phyloP scores from a whole-genome alignment of 2,888 invertebrate species.

The Leptopilina drosophilae region DNA sequence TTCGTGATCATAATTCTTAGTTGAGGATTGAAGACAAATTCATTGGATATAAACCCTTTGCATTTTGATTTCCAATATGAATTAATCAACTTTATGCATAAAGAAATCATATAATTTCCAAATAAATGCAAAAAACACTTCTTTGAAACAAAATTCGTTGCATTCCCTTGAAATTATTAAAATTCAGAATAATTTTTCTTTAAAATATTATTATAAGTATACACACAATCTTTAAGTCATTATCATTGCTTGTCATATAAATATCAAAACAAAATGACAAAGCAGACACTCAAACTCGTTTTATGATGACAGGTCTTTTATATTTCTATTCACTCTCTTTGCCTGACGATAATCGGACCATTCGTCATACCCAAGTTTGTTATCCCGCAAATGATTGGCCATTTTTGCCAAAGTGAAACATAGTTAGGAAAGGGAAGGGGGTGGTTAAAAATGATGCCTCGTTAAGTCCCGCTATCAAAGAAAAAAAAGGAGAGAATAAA shows the following conservation, averaged over 20 bases:
- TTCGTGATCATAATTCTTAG: too few species aligned
- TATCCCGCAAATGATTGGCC: slow-evolving; percentile 20
- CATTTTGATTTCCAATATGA: too few species aligned
- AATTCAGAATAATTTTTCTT: too few species aligned
- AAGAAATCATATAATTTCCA: too few species aligned
- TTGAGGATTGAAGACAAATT: too few species aligned
- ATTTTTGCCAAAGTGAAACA: slow-evolving; percentile 15
- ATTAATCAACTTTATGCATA: too few species aligned
- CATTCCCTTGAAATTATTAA: too few species aligned
- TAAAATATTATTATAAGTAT: too few species aligned
- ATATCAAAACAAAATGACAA: slow-evolving; percentile 5
- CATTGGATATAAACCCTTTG: too few species aligned
- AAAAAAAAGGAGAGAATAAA: slow-evolving; percentile 47
- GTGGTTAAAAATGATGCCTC: slow-evolving; percentile 48
- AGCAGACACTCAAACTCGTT: slow-evolving; percentile 15
- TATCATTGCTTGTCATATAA: not conserved
- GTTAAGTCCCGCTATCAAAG: slow-evolving; percentile 51
- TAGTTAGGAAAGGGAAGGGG: not conserved
- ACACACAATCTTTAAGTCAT: not conserved
- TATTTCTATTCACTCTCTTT: slow-evolving; percentile 17
- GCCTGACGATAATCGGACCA: slow-evolving; percentile 30
- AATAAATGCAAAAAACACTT: too few species aligned
- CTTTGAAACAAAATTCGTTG: too few species aligned
- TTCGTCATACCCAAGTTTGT: not conserved
- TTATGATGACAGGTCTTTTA: slow-evolving; percentile 25